phyloP scores from a whole-genome alignment of 2,888 invertebrate species.

The Mythimna ferrago region DNA sequence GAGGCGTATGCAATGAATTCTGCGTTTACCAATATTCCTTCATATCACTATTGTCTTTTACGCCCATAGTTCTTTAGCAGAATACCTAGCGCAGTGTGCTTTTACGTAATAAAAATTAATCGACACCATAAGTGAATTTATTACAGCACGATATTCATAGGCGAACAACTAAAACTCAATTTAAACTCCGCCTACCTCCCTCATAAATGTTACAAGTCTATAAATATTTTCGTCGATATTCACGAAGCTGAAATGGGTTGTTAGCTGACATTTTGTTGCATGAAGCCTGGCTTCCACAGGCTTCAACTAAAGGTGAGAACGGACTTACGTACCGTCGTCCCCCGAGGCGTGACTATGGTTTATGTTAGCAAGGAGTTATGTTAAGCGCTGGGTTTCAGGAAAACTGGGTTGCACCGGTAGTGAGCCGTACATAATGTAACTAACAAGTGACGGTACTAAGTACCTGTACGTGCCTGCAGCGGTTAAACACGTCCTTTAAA shows the following conservation, averaged over 20 bases:
- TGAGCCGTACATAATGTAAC: slow-evolving; percentile 49
- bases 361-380: slow-evolving; percentile 60
- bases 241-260: slow-evolving; percentile 49
- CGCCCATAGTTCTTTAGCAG: not conserved
- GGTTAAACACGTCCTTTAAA: slow-evolving; percentile 39
- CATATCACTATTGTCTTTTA: not conserved
- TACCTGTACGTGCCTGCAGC: slow-evolving; percentile 42
- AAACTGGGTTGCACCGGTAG: slow-evolving; percentile 63
- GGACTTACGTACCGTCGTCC: slow-evolving; percentile 46
- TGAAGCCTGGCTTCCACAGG: slow-evolving; percentile 24
- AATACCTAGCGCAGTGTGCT: too few species aligned
- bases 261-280: slow-evolving; percentile 61
- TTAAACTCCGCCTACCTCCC: slow-evolving; percentile 21
- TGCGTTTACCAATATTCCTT: not conserved
- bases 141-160: not conserved
- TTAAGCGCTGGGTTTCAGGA: slow-evolving; percentile 53
- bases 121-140: not conserved
- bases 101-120: not conserved
- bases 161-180: slow-evolving; percentile 26
- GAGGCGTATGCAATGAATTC: not conserved
- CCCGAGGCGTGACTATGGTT: slow-evolving; percentile 57
- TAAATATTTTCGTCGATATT: slow-evolving; percentile 63
- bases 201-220: slow-evolving; percentile 46
- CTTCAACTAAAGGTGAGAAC: slow-evolving; percentile 52
- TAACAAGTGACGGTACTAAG: slow-evolving; percentile 54